These are phyloP conservation scores for Oncorhynchus kisutch DNA, from an alignment of 2,113 vertebrate genomes.

Conservation along the genomic window DNA sequence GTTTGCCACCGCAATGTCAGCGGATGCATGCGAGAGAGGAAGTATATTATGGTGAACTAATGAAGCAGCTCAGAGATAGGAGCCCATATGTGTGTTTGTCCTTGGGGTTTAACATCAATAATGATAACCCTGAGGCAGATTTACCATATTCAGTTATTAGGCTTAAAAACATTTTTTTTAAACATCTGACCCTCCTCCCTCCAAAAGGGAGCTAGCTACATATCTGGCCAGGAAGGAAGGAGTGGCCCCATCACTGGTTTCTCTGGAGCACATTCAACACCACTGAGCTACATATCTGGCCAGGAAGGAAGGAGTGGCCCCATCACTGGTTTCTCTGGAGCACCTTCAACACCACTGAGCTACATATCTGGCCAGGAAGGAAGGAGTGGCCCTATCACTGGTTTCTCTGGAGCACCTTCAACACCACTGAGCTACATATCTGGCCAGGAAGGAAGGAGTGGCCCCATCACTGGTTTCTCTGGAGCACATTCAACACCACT, in stretches of 20 bases:
- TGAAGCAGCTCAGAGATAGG: constrained; percentile 86
- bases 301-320: constrained; percentile 31
- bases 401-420: constrained; percentile 51
- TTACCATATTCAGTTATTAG: constrained; percentile 82
- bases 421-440: neutral
- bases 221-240: constrained; percentile 22
- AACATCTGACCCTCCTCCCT: constrained; percentile 68
- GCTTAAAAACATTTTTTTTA: too few relatives aligned
- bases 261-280: constrained; percentile 48
- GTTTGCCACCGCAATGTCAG: constrained; percentile 85
- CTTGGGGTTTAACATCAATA: constrained; percentile 85
- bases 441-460: constrained; percentile 26
- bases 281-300: too few relatives aligned
- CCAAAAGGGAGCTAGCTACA: constrained; percentile 21
- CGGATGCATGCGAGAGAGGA: constrained; percentile 64
- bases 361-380: constrained; percentile 7
- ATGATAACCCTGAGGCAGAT: constrained; percentile 72
- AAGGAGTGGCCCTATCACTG: constrained; percentile 25
- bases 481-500: constrained; percentile 41
- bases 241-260: constrained; percentile 27
- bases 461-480: constrained; percentile 36
- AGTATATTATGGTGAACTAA: constrained; percentile 92
- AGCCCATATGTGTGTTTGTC: constrained; percentile 85
- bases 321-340: constrained; percentile 43
- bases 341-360: constrained; percentile 27